Conservation (phyloP, 2,888 invertebrate genomes). For the Hirtodrosophila alboralis region DNA sequence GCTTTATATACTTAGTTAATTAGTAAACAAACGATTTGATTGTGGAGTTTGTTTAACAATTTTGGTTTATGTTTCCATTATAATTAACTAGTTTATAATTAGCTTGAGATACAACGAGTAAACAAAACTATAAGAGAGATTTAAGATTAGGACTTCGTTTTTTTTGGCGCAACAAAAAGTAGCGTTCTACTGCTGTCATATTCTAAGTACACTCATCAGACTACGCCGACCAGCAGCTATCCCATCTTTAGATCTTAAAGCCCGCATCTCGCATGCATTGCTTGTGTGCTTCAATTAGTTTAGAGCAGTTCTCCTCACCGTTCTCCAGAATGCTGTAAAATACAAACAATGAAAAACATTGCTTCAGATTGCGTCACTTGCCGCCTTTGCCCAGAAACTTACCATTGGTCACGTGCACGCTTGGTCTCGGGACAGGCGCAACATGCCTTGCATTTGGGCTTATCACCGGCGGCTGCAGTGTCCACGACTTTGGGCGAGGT, state of each 20-base stretch:
- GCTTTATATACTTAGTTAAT: background rate
- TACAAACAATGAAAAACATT: conserved; percentile 18
- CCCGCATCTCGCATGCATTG: conserved; percentile 98
- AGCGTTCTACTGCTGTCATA: background rate
- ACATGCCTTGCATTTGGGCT: conserved; percentile 95
- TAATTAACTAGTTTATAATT: conserved; percentile 62
- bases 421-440: conserved; percentile 99
- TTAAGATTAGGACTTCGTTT: background rate
- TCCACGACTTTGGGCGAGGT: conserved; percentile 59
- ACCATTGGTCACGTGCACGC: conserved; percentile 95
- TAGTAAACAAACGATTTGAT: conserved; percentile 2
- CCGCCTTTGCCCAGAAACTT: conserved; percentile 76
- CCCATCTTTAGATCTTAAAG: conserved; percentile 91
- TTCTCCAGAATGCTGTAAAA: conserved; percentile 94
- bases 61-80: conserved; percentile 42
- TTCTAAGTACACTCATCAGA: conserved; percentile 9
- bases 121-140: conserved; percentile 23
- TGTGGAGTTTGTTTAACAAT: conserved; percentile 20
- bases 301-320: conserved; percentile 95
- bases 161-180: background rate
- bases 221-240: background rate
- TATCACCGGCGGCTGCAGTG: conserved; percentile 79
- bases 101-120: conserved; percentile 62
- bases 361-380: conserved; percentile 27
- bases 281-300: conserved; percentile 97